Base-by-base conservation (phyloP, 2,888 invertebrate genomes). In the Tillus elongatus region DNA sequence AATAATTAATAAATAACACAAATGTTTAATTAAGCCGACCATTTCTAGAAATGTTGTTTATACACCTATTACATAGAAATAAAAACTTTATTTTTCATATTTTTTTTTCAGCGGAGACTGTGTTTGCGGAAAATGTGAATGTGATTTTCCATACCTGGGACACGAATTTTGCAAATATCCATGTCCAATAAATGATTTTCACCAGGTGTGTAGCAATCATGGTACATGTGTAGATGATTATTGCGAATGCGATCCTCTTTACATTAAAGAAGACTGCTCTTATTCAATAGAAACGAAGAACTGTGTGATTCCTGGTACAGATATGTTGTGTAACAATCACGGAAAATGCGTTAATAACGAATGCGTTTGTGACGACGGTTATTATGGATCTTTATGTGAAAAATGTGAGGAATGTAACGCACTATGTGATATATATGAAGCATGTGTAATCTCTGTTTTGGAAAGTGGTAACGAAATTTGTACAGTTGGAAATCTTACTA, bases 61-160 rank as follows among this genome's bases (percentile, higher is more conserved):
- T n/a, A n/a, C n/a, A n/a, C n/a, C n/a, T n/a, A n/a, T n/a, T n/a
- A n/a, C n/a, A n/a, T n/a, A n/a, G n/a, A n/a, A n/a, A n/a, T n/a
- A n/a, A n/a, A n/a, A n/a, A n/a, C n/a, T n/a, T n/a, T n/a, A n/a
- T n/a, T n/a, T n/a, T n/a, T n/a, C n/a, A n/a, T n/a, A n/a, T n/a
- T 24, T 19, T 6, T 13, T 35, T 35, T 39, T 26, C 10, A 39
- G 36, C 8, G 39, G 39, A 9, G 39, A 40, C 33, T 40, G 39
- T 13, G 33, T 33, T 11, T 40, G 39, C n/a, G 35, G 36, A 14
- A 28, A 24, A 29, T 40, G 39, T 24, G 9, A 33, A 10, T 40
- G 39, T 15, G 39, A 40, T 28, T 40, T 33, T 28, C 33, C 36
- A 10, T 40, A 40, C 24, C 32, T 29, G 19, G 39, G 39, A 19